Base-by-base conservation (phyloP, 2,888 invertebrate species). In the Leucophenga montana region DNA sequence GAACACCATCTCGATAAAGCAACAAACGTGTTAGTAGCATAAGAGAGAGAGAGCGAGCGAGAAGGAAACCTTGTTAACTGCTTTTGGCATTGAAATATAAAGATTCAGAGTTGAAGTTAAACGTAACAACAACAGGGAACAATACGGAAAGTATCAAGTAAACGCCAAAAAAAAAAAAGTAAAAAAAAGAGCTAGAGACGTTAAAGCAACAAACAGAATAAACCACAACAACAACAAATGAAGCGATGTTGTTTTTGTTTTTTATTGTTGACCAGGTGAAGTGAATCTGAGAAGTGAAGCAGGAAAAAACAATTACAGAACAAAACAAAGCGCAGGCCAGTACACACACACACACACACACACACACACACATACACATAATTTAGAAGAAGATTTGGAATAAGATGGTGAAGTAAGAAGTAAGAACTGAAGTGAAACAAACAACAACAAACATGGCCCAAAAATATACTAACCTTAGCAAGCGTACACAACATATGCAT, bases 301-400 rank as follows among this genome's bases (percentile, higher is more conserved):
- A 57, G 31, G 57, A 57, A 57, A 57, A 57, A 57, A 57, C 57
- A 57, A 57, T 57, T 57, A 57, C 57, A 57, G n/a, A n/a, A n/a
- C 22, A 22, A 39, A 8, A 39, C 3, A 57, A 57, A 20, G 20
- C 57, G 18, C 16, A 57, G 27, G 9, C 13, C 56, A 33, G 33
- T 8, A 56, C 56, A n/a, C n/a, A n/a, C n/a, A n/a, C n/a, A n/a
- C n/a, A n/a, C n/a, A n/a, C n/a, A n/a, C n/a, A n/a, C n/a, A n/a
- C 50, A 50, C n/a, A 50, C 50, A 50, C n/a, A 54, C 20, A 20
- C 53, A 54, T 3, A 54, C 18, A 54, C 9, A 18, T 18, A 54
- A 54, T 20, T 22, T 20, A 54, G 54, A 8, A 13, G 20, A 54
- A 54, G 22, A 53, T 5, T 8, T 5, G 8, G 3, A 39, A 39